phyloP scores from a whole-genome alignment of 1,140 invertebrate species.

The Ceratosolen fusciceps region DNA sequence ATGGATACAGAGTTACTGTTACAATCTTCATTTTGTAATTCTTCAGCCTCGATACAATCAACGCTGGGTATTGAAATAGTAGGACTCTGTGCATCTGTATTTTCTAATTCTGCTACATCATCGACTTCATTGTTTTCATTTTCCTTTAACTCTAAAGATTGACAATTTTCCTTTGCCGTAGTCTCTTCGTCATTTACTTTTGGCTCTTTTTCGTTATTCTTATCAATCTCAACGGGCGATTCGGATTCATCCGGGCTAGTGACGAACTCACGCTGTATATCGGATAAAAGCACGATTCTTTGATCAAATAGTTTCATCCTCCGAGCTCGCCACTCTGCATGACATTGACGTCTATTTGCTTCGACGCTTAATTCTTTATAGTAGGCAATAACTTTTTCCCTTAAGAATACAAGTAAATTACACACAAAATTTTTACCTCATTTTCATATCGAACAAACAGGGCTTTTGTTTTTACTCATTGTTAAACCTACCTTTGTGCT shows the following conservation, averaged over 20 bases:
- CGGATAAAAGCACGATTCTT: slow-evolving; percentile 62
- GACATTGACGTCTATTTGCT: slow-evolving; percentile 71
- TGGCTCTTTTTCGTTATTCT: background rate
- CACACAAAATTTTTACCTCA: background rate
- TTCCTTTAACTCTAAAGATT: background rate
- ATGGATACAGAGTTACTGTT: background rate
- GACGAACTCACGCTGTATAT: background rate
- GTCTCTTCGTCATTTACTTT: background rate
- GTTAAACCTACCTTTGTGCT: slow-evolving; percentile 55
- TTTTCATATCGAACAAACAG: too few species aligned
- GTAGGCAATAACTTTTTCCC: slow-evolving; percentile 72
- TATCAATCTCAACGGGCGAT: background rate
- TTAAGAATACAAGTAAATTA: slow-evolving; percentile 41
- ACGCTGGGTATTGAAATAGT: background rate
- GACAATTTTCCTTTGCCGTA: background rate
- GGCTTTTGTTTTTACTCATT: background rate
- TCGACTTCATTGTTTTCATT: background rate
- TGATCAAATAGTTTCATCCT: slow-evolving; percentile 73
- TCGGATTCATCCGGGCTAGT: slow-evolving; percentile 16
- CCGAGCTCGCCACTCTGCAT: slow-evolving; percentile 75
- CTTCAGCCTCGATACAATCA: background rate
- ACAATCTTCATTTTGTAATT: too few species aligned
- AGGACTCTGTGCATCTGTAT: background rate
- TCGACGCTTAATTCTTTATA: slow-evolving; percentile 74
- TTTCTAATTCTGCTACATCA: background rate